Evolutionary conservation across 2,113 vertebrate species (phyloP), one percentile per base, ranked within the genome.

Genomic region (Okapia johnstoni): DNA sequence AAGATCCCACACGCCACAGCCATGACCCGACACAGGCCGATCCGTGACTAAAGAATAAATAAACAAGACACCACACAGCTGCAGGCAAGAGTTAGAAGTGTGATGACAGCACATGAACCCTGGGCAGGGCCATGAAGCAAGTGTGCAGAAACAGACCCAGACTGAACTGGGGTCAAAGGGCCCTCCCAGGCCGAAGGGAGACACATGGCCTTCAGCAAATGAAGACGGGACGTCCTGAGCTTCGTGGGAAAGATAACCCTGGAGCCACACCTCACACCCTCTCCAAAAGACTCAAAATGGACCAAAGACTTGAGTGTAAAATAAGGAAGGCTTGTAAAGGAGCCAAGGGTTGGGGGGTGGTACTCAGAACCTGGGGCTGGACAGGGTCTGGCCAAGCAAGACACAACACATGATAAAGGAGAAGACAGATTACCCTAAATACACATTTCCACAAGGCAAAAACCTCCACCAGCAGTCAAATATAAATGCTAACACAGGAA

Each of bases 61-160:
- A 54, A 16, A 13, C 0, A 25, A 30, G 58, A 84, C 0, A 10
- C 4, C 21, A 33, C 0, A 6, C n/a, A 19, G 77, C 36, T 1
- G 3, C 28, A 2, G 61, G 40, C 25, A 0, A 5, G 19, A 12
- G n/a, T 1, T 1, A 0, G 3, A 48, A 50, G 36, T 1, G 6
- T 15, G 66, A 7, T 7, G 28, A 11, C 0, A 2, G 52, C 0
- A 0, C 26, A 0, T 2, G 79, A 21, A 73, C 0, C 36, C 14
- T 25, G 0, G 6, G 15, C 33, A 28, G 76, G 40, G 76, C 61
- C n/a, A 0, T 0, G 2, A 15, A n/a, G 12, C 28, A 48, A 12
- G 11, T 2, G 0, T 5, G 10, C 36, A 30, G 21, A 28, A 36
- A n/a, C 28, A 25, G 36, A 28, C 57, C 48, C 48, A 55, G 57